Evolutionary conservation across 2,888 invertebrate genomes (phyloP).

Genomic region (Ganaspis brasiliensis): DNA sequence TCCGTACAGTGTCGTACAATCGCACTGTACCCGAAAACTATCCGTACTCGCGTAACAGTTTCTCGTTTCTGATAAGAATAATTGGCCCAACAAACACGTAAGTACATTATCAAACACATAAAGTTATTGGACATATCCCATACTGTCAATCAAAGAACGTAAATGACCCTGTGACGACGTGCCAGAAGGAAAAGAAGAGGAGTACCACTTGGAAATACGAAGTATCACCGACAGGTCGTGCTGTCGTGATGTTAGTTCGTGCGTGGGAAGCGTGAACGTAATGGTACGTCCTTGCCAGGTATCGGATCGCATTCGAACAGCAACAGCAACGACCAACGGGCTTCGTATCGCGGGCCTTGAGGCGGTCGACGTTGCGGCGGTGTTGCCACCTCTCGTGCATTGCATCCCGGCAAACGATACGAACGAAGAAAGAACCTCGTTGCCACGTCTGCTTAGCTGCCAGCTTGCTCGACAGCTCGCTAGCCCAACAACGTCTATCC

Average conservation of each 20-base stretch:
- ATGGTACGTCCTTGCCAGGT: conserved; percentile 65
- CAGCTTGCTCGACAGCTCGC: conserved; percentile 48
- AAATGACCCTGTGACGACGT: conserved; percentile 11
- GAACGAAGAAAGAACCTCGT: conserved; percentile 46
- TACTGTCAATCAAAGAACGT: conserved; percentile 15
- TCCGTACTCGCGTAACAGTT: conserved; percentile 46
- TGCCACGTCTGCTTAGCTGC: conserved; percentile 57
- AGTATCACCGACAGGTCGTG: conserved; percentile 33
- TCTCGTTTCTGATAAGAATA: conserved; percentile 49
- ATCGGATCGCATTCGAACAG: conserved; percentile 55
- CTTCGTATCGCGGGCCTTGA: conserved; percentile 57
- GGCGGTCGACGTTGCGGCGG: conserved; percentile 59
- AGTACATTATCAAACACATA: conserved; percentile 19
- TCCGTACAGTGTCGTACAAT: conserved; percentile 70
- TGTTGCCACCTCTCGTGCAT: conserved; percentile 69
- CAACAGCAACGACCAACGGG: conserved; percentile 52
- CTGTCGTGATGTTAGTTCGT: conserved; percentile 35
- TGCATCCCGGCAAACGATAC: conserved; percentile 42
- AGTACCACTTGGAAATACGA: conserved; percentile 39
- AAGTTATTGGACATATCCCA: neutral
- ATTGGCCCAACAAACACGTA: conserved; percentile 35
- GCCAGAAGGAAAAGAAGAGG: conserved; percentile 32
- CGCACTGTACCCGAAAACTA: conserved; percentile 58
- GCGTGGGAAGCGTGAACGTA: conserved; percentile 57
- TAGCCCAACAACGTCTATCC: conserved; percentile 53